Evolutionary conservation across 1,140 invertebrate genomes (phyloP).

Genomic region (Ostrea denselamellosa): DNA sequence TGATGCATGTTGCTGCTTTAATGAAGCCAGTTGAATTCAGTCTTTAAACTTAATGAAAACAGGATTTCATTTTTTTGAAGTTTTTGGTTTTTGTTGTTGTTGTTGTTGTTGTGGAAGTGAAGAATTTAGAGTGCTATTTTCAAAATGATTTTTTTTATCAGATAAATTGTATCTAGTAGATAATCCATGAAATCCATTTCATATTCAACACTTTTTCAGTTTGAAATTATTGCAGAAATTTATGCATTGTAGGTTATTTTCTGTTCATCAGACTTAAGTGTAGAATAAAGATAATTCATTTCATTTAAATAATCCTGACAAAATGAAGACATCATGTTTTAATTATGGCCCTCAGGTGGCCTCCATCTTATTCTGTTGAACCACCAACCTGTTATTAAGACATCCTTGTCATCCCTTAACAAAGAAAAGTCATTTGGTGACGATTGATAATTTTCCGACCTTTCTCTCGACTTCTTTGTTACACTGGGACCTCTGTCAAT

Average conservation of each 20-base stretch:
- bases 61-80: no score
- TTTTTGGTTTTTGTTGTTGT: no score
- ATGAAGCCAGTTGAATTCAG: no score
- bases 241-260: no score
- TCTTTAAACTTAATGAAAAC: no score
- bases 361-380: not conserved
- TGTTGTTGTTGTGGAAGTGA: no score
- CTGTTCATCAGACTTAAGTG: not conserved
- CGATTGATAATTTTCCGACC: constrained; percentile 17
- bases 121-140: no score
- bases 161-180: no score
- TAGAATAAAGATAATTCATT: not conserved
- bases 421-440: constrained; percentile 29
- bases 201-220: no score
- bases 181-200: no score
- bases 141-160: no score
- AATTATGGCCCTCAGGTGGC: not conserved
- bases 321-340: constrained; percentile 13
- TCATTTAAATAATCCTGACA: not conserved
- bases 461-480: constrained; percentile 7
- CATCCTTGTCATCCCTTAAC: constrained; percentile 32
- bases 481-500: not conserved
- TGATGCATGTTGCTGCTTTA: not conserved
- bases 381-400: constrained; percentile 32
- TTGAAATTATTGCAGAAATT: no score